These are phyloP conservation scores for Patagioenas fasciata DNA, from an alignment of 2,113 vertebrate species.

Conservation along the genomic window DNA sequence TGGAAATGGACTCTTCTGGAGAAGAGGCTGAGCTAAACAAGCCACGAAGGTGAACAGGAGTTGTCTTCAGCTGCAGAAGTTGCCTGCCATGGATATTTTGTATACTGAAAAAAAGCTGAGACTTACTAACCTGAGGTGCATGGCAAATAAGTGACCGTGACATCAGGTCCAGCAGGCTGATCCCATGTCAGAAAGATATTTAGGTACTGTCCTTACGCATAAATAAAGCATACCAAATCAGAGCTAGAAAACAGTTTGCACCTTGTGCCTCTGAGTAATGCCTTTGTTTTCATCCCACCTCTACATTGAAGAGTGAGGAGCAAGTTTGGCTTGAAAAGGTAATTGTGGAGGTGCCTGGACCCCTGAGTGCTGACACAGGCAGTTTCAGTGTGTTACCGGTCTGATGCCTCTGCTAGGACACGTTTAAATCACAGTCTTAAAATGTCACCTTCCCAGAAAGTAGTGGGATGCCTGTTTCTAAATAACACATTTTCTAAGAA, in stretches of 20 bases:
- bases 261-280: not conserved
- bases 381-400: not conserved
- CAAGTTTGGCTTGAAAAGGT: not conserved
- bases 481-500: too few relatives aligned
- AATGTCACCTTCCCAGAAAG: fast-evolving
- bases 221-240: not conserved
- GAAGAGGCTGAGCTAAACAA: not conserved
- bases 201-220: not conserved
- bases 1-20: not conserved
- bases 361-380: not conserved
- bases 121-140: not conserved
- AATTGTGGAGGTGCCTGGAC: fast-evolving
- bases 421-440: not conserved
- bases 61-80: not conserved
- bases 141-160: not conserved
- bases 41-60: not conserved
- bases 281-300: not conserved
- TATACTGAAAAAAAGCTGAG: not conserved
- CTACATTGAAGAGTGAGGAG: not conserved
- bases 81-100: fast-evolving
- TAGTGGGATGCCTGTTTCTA: not conserved
- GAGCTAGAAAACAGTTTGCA: not conserved
- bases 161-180: not conserved
- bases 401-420: not conserved
- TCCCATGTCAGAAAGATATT: fast-evolving